These are phyloP conservation scores for Anguilla obscura DNA, from an alignment of 2,797 vertebrate genomes.

Conservation along the genomic window DNA sequence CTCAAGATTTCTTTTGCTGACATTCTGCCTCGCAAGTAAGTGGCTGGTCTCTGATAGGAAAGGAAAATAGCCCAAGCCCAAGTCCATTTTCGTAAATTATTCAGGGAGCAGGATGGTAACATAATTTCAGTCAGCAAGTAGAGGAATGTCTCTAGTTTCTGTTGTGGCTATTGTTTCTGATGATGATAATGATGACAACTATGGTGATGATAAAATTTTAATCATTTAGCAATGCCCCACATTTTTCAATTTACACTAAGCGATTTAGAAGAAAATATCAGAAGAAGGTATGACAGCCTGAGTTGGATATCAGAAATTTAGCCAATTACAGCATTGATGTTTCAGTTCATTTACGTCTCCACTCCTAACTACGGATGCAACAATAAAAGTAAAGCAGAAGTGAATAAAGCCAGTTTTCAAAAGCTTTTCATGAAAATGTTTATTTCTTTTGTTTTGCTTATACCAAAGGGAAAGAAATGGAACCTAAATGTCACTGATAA, in stretches of 20 bases:
- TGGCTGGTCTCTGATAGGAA: background rate
- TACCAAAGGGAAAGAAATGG: background rate
- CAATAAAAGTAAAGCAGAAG: background rate
- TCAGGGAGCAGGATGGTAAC: background rate
- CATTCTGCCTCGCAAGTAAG: background rate
- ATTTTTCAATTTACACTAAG: background rate
- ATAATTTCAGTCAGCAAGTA: background rate
- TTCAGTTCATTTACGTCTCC: background rate
- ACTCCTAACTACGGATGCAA: background rate
- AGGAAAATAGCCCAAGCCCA: background rate
- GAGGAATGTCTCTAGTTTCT: background rate
- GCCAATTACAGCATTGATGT: background rate
- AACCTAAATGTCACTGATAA: background rate
- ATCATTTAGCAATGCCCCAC: background rate
- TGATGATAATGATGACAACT: background rate
- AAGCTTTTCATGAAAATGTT: background rate
- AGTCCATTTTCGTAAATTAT: constrained; percentile 1
- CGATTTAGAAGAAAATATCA: background rate
- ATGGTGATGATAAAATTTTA: background rate
- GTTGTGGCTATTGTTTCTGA: background rate
- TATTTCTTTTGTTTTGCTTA: constrained; percentile 5
- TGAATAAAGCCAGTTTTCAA: background rate
- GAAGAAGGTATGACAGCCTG: background rate
- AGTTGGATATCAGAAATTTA: background rate
- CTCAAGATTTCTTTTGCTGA: background rate